phyloP scores from a whole-genome alignment of 2,113 vertebrate species.

The Tupaia tana region DNA sequence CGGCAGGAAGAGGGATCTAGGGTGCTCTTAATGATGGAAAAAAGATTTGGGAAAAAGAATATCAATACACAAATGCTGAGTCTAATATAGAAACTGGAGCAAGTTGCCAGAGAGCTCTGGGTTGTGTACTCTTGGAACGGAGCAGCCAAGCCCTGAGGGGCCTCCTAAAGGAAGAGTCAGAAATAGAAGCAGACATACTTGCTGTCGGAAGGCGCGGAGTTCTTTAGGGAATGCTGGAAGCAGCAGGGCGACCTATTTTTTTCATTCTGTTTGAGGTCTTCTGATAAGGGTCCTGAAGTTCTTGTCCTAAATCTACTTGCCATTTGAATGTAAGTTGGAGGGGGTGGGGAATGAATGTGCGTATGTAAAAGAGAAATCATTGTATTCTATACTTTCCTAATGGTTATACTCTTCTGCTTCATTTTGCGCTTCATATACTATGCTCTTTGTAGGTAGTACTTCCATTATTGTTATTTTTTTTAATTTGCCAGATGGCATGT shows the following conservation, averaged over 20 bases:
- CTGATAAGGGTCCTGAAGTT: constrained; percentile 39
- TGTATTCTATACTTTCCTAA: background rate
- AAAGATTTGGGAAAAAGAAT: constrained; percentile 31
- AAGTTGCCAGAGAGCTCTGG: constrained; percentile 62
- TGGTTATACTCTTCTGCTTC: background rate
- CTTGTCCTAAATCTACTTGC: constrained; percentile 34
- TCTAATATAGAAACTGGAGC: constrained; percentile 71
- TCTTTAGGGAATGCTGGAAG: constrained; percentile 65
- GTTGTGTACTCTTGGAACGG: constrained; percentile 58
- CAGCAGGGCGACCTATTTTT: constrained; percentile 36
- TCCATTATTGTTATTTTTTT: too few species aligned
- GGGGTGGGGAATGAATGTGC: too few species aligned
- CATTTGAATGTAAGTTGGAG: constrained; percentile 25
- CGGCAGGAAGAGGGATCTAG: background rate
- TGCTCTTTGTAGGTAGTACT: background rate
- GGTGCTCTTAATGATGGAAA: constrained; percentile 65
- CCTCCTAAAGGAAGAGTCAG: constrained; percentile 69
- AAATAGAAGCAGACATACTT: constrained; percentile 58
- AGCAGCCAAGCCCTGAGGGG: constrained; percentile 68
- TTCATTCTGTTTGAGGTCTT: constrained; percentile 1
- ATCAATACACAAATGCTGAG: constrained; percentile 62
- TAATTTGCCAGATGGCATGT: too few species aligned
- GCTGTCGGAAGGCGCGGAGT: background rate
- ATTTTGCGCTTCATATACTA: constrained; percentile 29
- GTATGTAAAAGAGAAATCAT: background rate